These are phyloP conservation scores for Menura novaehollandiae DNA, from an alignment of 2,113 vertebrate genomes.

Conservation along the genomic window DNA sequence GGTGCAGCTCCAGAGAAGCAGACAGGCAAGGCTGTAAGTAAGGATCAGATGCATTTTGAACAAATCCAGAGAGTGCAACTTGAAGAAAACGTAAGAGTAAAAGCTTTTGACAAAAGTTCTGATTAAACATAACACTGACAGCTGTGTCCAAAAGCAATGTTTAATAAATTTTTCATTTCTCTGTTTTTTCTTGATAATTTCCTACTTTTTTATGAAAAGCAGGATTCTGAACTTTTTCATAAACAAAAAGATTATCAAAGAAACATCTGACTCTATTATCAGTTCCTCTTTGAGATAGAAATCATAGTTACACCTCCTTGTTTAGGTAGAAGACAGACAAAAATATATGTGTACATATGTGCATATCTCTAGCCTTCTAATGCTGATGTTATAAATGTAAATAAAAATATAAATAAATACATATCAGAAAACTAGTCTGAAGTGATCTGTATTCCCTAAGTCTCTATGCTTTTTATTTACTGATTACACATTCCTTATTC, in stretches of 20 bases:
- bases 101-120: neutral
- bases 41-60: neutral
- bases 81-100: neutral
- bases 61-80: neutral
- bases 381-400: neutral
- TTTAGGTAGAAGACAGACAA: neutral
- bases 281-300: neutral
- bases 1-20: neutral
- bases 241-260: neutral
- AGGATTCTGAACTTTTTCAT: neutral
- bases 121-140: neutral
- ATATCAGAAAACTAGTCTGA: neutral
- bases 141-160: neutral
- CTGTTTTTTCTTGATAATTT: neutral
- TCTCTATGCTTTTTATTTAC: conserved; percentile 41
- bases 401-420: neutral
- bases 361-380: neutral
- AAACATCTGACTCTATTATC: neutral
- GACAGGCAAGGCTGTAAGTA: neutral
- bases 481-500: neutral
- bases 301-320: neutral
- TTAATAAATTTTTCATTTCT: neutral
- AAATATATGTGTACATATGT: neutral
- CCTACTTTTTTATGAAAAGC: neutral
- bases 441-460: conserved; percentile 35